A percentile compares a stretch with the other conserved stretches of the same genome.
Conservation (phyloP, 2,888 invertebrate genomes). For the Agonopterix alstromeriana region DNA sequence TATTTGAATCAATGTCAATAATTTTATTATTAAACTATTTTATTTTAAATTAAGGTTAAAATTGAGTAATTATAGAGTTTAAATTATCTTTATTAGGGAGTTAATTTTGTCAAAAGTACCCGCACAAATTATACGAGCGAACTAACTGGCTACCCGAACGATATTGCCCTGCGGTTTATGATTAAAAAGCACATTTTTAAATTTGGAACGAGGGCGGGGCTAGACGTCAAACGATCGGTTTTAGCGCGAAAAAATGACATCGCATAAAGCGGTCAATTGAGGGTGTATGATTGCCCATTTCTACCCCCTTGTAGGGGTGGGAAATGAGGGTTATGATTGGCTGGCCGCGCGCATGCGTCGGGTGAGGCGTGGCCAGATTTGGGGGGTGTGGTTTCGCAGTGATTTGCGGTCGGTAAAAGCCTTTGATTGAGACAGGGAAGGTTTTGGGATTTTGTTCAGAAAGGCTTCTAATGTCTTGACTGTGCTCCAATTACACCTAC, state of each 20-base stretch:
- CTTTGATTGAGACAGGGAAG: conserved; percentile 64
- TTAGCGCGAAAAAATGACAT: conserved; percentile 67
- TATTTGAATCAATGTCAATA: too few species aligned
- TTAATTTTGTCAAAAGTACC: conserved; percentile 19
- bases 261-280: conserved; percentile 61
- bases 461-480: background rate
- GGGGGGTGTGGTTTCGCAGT: conserved; percentile 65
- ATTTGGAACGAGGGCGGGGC: conserved; percentile 53
- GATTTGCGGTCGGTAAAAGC: conserved; percentile 69
- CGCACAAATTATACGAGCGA: conserved; percentile 28
- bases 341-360: conserved; percentile 47
- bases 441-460: conserved; percentile 2
- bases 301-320: conserved; percentile 28
- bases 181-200: conserved; percentile 58
- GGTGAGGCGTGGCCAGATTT: conserved; percentile 51
- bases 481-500: background rate
- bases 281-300: conserved; percentile 42
- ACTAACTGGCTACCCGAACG: conserved; percentile 30
- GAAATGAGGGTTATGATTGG: conserved; percentile 41
- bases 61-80: conserved; percentile 1
- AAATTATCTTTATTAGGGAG: conserved; percentile 10
- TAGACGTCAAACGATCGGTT: conserved; percentile 53
- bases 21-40: conserved; percentile 7
- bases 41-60: conserved; percentile 6
- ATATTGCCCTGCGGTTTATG: conserved; percentile 54